These are phyloP conservation scores for Archegozetes longisetosus DNA, from an alignment of 1,140 invertebrate species.

Conservation along the genomic window DNA sequence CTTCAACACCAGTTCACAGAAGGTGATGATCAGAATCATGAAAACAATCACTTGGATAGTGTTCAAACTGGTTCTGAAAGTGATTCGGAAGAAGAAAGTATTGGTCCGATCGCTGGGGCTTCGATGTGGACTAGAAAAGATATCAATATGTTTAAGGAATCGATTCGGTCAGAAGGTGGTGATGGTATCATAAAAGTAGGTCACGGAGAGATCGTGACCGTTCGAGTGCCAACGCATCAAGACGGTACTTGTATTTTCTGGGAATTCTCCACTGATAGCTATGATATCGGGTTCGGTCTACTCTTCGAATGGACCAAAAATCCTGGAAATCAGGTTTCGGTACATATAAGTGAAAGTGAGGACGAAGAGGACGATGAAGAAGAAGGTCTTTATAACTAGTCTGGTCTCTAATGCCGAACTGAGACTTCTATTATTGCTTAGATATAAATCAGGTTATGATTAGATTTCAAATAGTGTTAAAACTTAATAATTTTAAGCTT, in stretches of 20 bases:
- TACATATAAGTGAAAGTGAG: constrained; percentile 76
- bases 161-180: constrained; percentile 58
- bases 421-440: not conserved
- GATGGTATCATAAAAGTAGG: constrained; percentile 90
- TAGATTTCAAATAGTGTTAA: no score
- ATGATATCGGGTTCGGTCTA: constrained; percentile 96
- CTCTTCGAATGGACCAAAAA: constrained; percentile 95
- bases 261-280: constrained; percentile 98
- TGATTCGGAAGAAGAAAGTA: constrained; percentile 3
- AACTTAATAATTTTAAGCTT: no score
- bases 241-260: constrained; percentile 90
- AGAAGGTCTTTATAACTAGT: constrained; percentile 31
- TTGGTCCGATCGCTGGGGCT: constrained; percentile 46
- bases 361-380: constrained; percentile 58
- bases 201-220: constrained; percentile 92
- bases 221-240: constrained; percentile 89
- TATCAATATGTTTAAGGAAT: constrained; percentile 77
- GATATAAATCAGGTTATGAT: not conserved
- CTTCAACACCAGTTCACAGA: not conserved
- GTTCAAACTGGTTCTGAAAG: not conserved
- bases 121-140: constrained; percentile 89
- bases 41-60: not conserved
- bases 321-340: constrained; percentile 58
- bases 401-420: not conserved
- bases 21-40: constrained; percentile 6